Percentiles rank a stretch among this genome's conserved stretches.
Conservation (phyloP, 53 echinoderm and acorn worm genomes). For the Temnopleurus reevesii region DNA sequence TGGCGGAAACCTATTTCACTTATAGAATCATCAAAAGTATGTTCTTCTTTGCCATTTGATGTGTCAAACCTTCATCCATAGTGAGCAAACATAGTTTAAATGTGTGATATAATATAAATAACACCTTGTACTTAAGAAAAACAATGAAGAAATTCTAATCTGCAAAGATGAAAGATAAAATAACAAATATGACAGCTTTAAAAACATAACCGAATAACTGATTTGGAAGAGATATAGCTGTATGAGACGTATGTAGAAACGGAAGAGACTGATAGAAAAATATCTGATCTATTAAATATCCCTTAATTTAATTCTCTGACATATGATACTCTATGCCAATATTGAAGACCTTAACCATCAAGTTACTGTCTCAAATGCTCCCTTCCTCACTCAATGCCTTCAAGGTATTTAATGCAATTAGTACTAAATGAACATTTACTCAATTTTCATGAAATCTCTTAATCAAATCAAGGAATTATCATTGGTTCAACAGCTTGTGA, state of each 20-base stretch:
- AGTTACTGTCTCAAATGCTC: background rate
- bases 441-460: background rate
- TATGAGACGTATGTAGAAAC: background rate
- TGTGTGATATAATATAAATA: no score
- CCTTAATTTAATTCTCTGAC: background rate
- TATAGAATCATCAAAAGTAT: no score
- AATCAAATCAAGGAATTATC: conserved; percentile 14
- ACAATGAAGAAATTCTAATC: no score
- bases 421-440: conserved; percentile 3
- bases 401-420: conserved; percentile 14
- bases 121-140: no score
- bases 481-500: background rate
- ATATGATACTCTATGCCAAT: background rate
- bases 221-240: background rate
- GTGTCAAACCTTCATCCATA: no score
- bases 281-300: conserved; percentile 3
- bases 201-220: no score
- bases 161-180: no score
- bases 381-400: background rate
- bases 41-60: no score
- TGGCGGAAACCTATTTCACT: no score
- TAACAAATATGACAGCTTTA: no score
- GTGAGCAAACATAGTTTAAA: no score
- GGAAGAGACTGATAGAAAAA: background rate
- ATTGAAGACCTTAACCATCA: background rate